Evolutionary conservation across 2,113 vertebrate genomes (phyloP).

Genomic region (Struthio camelus): DNA sequence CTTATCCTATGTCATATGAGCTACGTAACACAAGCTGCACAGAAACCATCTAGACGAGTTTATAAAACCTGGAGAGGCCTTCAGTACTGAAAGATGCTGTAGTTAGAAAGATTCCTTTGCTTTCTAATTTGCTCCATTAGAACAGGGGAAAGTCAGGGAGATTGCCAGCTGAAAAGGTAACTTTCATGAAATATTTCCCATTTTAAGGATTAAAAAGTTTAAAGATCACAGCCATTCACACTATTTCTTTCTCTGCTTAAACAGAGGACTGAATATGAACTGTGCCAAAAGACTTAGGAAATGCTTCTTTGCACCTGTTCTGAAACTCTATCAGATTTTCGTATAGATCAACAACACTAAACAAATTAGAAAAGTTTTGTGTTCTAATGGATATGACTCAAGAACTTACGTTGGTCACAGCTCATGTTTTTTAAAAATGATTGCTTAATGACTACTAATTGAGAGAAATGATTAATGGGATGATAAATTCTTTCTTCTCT

Average conservation of each 20-base stretch:
- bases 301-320: neutral
- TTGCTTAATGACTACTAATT: neutral
- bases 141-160: neutral
- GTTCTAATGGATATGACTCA: neutral
- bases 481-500: neutral
- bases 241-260: neutral
- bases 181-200: neutral
- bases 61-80: neutral
- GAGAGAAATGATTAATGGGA: neutral
- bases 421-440: neutral
- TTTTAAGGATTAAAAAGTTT: neutral
- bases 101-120: neutral
- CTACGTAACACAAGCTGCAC: neutral
- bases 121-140: neutral
- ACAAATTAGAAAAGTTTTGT: neutral
- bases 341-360: neutral
- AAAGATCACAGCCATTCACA: neutral
- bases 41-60: neutral
- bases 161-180: neutral
- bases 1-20: neutral
- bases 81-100: fast-evolving
- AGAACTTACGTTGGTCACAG: neutral
- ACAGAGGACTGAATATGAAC: neutral
- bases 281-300: neutral
- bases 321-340: neutral